These are phyloP conservation scores for Conus canariensis DNA, from an alignment of 2,888 invertebrate genomes.

Conservation along the genomic window DNA sequence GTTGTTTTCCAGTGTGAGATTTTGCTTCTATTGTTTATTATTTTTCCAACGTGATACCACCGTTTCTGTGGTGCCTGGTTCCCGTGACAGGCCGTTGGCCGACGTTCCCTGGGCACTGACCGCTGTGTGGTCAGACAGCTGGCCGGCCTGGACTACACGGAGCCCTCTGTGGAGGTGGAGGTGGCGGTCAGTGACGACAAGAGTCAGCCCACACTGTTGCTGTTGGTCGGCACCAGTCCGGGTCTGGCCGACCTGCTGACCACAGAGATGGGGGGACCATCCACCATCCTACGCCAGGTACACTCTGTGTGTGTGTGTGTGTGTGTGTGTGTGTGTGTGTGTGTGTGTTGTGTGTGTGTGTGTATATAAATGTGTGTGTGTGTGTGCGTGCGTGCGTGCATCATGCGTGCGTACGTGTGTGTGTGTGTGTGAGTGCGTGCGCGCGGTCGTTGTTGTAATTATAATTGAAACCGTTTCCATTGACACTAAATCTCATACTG, in stretches of 20 bases:
- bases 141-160: conserved; percentile 56
- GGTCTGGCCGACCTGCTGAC: conserved; percentile 51
- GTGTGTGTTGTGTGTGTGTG: background rate
- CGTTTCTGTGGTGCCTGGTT: no score
- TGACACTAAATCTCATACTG: no score
- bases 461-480: no score
- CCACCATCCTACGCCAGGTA: conserved; percentile 55
- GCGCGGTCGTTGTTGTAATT: background rate
- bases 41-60: no score
- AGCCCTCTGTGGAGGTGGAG: conserved; percentile 56
- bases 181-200: conserved; percentile 56
- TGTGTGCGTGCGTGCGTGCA: background rate
- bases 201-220: conserved; percentile 50
- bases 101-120: no score
- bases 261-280: conserved; percentile 53
- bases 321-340: background rate
- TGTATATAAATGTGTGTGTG: background rate
- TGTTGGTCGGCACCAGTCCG: conserved; percentile 53
- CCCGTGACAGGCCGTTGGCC: no score
- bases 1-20: no score
- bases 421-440: no score
- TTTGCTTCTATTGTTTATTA: no score
- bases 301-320: background rate
- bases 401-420: no score
- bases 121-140: conserved; percentile 46